Conservation (phyloP, 1,140 invertebrate genomes). For the Wasmannia auropunctata region DNA sequence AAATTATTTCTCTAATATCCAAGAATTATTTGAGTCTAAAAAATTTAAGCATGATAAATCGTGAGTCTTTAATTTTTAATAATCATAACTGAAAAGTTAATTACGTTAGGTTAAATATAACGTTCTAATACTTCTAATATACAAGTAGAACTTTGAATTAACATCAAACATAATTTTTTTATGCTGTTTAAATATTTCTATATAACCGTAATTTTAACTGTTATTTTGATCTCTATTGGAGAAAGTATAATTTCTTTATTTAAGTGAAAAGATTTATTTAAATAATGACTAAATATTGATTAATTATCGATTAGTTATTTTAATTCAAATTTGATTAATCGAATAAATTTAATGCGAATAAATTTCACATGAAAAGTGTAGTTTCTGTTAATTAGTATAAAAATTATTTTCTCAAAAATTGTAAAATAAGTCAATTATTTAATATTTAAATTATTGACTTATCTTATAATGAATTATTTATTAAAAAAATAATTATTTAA, state of each 20-base stretch:
- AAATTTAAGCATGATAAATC: no score
- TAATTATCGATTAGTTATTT: background rate
- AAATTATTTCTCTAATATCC: background rate
- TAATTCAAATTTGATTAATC: background rate
- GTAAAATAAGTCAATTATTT: no score
- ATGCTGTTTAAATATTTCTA: background rate
- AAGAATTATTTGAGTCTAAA: constrained; percentile 1
- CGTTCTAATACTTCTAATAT: background rate
- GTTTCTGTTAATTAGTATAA: background rate
- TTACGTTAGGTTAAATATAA: background rate
- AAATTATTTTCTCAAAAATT: no score
- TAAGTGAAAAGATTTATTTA: background rate
- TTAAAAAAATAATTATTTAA: background rate
- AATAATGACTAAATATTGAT: background rate
- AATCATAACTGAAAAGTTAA: constrained; percentile 13
- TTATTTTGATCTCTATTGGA: no score
- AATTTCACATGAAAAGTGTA: background rate
- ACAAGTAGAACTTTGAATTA: background rate
- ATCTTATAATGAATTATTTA: no score
- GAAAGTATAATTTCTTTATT: background rate
- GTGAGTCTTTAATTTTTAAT: background rate
- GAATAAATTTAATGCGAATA: background rate
- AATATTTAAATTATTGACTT: no score
- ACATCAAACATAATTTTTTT: background rate
- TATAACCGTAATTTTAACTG: background rate